phyloP scores from a whole-genome alignment of 2,797 vertebrate species.

The Sebastes aleutianus region DNA sequence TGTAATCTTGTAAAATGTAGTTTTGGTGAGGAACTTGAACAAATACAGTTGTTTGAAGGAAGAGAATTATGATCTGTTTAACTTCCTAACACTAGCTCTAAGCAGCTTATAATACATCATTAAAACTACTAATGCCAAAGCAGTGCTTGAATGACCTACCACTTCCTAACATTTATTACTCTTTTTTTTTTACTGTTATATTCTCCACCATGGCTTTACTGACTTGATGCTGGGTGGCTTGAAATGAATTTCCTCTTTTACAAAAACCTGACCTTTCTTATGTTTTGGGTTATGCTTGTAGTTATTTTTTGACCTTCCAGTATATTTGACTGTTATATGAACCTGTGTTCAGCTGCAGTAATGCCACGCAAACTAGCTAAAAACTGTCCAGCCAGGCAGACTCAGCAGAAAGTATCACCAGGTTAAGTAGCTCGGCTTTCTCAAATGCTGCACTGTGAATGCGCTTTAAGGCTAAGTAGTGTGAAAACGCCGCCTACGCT shows the following conservation, averaged over 20 bases:
- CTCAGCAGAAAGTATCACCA: conserved; percentile 36
- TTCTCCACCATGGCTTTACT: no score
- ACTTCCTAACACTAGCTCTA: no score
- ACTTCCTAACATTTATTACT: neutral
- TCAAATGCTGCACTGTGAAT: conserved; percentile 28
- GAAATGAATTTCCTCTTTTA: neutral
- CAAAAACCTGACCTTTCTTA: neutral
- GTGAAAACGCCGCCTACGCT: conserved; percentile 29
- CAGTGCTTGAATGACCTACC: neutral
- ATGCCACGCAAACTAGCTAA: neutral
- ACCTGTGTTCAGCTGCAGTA: conserved; percentile 13
- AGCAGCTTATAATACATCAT: no score
- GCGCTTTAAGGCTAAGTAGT: conserved; percentile 5
- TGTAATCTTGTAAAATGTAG: no score
- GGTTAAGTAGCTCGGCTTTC: conserved; percentile 45
- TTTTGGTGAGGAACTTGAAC: no score
- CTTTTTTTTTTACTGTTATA: neutral
- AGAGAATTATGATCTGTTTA: no score
- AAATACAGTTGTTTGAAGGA: no score
- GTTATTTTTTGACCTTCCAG: neutral
- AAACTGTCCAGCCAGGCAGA: conserved; percentile 4
- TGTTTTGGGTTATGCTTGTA: neutral
- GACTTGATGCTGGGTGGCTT: neutral
- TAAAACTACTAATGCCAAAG: neutral
- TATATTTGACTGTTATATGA: neutral